A percentile compares a stretch with the other conserved stretches of the same genome.
phyloP scores from a whole-genome alignment of 2,113 vertebrate species.

The Lates calcarifer region DNA sequence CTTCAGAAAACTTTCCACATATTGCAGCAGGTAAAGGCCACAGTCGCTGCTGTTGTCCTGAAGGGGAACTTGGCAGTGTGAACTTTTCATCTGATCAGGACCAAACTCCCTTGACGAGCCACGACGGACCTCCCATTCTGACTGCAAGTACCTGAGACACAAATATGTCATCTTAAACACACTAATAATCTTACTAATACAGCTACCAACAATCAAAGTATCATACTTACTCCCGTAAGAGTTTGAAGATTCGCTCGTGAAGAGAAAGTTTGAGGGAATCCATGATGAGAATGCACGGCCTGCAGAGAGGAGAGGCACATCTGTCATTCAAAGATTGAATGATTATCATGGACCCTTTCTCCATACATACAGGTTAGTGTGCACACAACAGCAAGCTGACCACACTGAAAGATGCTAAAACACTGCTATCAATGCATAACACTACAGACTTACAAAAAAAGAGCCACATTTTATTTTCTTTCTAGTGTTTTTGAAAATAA shows the following conservation, averaged over 20 bases:
- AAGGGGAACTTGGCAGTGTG: constrained; percentile 92
- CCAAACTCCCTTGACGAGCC: constrained; percentile 88
- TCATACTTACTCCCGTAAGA: constrained; percentile 93
- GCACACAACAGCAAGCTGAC: background rate
- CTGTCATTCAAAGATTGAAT: background rate
- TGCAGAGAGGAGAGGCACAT: constrained; percentile 66
- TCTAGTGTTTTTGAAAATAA: too few relatives aligned
- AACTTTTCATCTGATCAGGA: constrained; percentile 88
- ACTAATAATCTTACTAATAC: background rate
- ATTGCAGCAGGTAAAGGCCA: constrained; percentile 95
- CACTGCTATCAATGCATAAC: background rate
- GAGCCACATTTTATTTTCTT: too few relatives aligned
- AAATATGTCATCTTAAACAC: background rate
- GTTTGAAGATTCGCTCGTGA: constrained; percentile 91
- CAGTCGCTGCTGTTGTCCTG: constrained; percentile 98
- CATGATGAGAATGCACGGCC: constrained; percentile 96
- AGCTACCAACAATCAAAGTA: background rate
- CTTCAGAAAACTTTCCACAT: constrained; percentile 96
- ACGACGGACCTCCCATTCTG: constrained; percentile 92
- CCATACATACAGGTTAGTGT: background rate
- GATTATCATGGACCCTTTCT: background rate
- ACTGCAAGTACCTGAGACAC: constrained; percentile 90
- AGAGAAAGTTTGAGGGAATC: constrained; percentile 94
- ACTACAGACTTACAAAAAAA: background rate
- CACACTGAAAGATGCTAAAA: background rate